Percentiles rank a stretch among this genome's conserved stretches.
Conservation (phyloP, 2,888 invertebrate species). For the Ctena decussata region DNA sequence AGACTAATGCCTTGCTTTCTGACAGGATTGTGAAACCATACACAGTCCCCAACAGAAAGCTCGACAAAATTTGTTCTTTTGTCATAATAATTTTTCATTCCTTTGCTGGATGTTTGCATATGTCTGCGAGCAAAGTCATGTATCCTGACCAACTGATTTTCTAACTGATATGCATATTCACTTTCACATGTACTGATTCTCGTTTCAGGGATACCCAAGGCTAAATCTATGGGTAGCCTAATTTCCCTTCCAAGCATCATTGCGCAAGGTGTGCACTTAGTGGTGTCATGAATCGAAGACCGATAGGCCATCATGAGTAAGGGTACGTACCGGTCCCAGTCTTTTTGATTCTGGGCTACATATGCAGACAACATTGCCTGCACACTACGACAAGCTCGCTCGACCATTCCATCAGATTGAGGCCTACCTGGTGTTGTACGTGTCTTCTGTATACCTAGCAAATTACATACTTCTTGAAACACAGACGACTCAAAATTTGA, state of each 20-base stretch:
- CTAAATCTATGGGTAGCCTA: constrained; percentile 48
- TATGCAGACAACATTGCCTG: constrained; percentile 40
- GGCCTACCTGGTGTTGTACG: background rate
- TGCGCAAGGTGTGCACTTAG: constrained; percentile 39
- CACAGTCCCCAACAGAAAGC: constrained; percentile 16
- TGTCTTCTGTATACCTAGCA: background rate
- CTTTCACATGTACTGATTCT: background rate
- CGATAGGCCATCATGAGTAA: constrained; percentile 60
- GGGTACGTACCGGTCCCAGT: constrained; percentile 59
- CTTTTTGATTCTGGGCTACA: constrained; percentile 40
- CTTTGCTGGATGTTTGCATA: constrained; percentile 16
- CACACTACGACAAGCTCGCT: background rate
- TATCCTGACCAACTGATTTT: constrained; percentile 5
- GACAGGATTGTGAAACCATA: constrained; percentile 28
- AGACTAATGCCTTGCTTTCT: constrained; percentile 28
- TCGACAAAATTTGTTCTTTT: constrained; percentile 8
- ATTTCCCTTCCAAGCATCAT: constrained; percentile 57
- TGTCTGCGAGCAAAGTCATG: constrained; percentile 12
- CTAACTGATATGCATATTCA: background rate
- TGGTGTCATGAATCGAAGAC: constrained; percentile 53
- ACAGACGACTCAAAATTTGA: background rate
- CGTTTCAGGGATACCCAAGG: constrained; percentile 26
- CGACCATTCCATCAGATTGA: background rate
- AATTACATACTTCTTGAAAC: too few relatives aligned
- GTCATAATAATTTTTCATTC: constrained; percentile 30